phyloP scores from a whole-genome alignment of 2,797 vertebrate species.

The Petrocephalus sullivani region DNA sequence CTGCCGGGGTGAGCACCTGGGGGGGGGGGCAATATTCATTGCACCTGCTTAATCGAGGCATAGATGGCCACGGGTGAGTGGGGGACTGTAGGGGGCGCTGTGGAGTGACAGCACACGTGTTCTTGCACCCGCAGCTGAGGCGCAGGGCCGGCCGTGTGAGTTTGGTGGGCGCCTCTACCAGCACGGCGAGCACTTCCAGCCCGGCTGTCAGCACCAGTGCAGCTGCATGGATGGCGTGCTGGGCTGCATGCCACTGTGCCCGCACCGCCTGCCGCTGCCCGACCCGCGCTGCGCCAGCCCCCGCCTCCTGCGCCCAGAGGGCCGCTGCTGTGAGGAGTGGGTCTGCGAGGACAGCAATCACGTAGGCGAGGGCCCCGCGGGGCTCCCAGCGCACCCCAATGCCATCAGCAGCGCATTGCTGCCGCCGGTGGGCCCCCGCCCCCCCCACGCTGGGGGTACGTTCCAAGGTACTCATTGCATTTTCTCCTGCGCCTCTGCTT shows the following conservation, averaged over 20 bases:
- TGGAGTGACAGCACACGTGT: background rate
- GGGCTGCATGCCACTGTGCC: constrained; percentile 68
- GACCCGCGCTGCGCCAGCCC: constrained; percentile 48
- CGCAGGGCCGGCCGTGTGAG: constrained; percentile 61
- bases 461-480: constrained; percentile 45
- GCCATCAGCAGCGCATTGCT: constrained; percentile 50
- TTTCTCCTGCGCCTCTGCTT: background rate
- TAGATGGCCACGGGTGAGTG: background rate
- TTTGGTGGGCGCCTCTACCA: constrained; percentile 61
- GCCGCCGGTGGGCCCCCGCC: constrained; percentile 7
- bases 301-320: constrained; percentile 37
- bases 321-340: constrained; percentile 62
- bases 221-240: constrained; percentile 66
- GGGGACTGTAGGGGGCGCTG: background rate
- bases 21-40: constrained; percentile 39
- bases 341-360: constrained; percentile 59
- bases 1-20: constrained; percentile 58
- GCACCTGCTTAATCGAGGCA: background rate
- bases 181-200: constrained; percentile 66
- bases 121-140: constrained; percentile 48
- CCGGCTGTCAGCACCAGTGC: constrained; percentile 66
- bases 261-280: constrained; percentile 54
- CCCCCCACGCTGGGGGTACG: background rate
- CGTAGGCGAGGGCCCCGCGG: constrained; percentile 52
- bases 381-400: constrained; percentile 41